Conservation (phyloP, 2,888 invertebrate species). For the Fragum fragum region DNA sequence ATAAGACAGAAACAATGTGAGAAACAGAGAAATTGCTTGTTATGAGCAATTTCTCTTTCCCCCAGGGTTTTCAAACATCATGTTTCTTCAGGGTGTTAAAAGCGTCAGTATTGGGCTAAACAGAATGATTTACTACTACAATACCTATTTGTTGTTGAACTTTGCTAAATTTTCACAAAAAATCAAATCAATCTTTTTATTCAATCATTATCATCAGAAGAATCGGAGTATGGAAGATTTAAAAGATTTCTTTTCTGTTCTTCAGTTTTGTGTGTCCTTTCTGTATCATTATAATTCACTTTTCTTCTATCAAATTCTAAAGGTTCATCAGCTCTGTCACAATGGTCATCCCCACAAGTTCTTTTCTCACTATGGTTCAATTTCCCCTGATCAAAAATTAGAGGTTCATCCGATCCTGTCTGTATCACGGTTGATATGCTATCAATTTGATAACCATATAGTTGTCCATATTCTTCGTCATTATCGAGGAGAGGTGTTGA, state of each 20-base stretch:
- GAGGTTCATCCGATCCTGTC: conserved; percentile 54
- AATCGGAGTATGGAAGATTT: conserved; percentile 69
- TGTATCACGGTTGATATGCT: conserved; percentile 37
- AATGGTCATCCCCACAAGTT: not conserved
- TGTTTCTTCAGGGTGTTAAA: not conserved
- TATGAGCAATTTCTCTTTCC: conserved; percentile 6
- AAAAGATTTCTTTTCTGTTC: conserved; percentile 23
- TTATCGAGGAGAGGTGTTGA: conserved; percentile 70
- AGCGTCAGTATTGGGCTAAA: too few species aligned
- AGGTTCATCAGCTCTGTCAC: not conserved
- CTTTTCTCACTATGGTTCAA: not conserved
- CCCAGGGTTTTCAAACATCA: not conserved
- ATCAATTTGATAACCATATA: conserved; percentile 64
- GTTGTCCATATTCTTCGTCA: conserved; percentile 45
- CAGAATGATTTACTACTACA: too few species aligned
- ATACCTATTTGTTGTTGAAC: too few species aligned
- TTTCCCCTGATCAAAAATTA: conserved; percentile 54
- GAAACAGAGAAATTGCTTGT: conserved; percentile 8
- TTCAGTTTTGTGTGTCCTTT: not conserved
- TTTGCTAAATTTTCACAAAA: too few species aligned
- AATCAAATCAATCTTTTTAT: too few species aligned
- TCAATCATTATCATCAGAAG: conserved; percentile 62
- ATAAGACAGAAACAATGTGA: conserved; percentile 9
- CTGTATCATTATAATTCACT: not conserved
- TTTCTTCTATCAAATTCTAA: not conserved